These are phyloP conservation scores for Chloropsis hardwickii DNA, from an alignment of 2,113 vertebrate species.

Conservation along the genomic window DNA sequence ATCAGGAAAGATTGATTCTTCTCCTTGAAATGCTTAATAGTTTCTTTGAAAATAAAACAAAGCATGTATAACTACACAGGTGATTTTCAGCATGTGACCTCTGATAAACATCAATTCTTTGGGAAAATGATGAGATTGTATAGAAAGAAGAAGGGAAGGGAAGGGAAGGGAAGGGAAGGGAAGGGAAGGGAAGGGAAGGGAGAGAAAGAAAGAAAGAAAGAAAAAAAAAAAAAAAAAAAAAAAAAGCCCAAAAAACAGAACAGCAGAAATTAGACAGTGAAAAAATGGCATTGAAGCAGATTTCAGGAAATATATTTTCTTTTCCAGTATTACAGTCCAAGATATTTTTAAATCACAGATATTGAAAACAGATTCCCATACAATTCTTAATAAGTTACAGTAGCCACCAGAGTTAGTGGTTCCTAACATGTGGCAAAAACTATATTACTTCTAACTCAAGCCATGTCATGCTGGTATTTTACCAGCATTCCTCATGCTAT, in stretches of 20 bases:
- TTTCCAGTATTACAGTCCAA: slow-evolving; percentile 27
- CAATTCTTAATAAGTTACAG: slow-evolving; percentile 53
- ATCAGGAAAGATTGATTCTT: background rate
- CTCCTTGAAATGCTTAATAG: background rate
- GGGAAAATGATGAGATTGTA: background rate
- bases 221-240: no score
- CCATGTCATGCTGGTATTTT: slow-evolving; percentile 37
- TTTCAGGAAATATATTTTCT: slow-evolving; percentile 38
- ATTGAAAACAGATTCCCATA: slow-evolving; percentile 55
- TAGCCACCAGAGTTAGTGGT: slow-evolving; percentile 26
- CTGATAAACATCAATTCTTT: background rate
- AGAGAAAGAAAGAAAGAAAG: no score
- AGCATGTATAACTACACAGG: background rate
- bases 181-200: no score
- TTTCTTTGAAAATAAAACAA: background rate
- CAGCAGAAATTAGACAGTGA: background rate
- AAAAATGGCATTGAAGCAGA: background rate
- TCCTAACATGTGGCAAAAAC: slow-evolving; percentile 49
- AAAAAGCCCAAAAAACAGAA: background rate
- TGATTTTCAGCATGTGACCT: background rate
- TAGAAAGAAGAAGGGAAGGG: background rate
- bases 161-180: rapidly evolving
- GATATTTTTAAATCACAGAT: slow-evolving; percentile 56
- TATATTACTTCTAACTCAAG: slow-evolving; percentile 41
- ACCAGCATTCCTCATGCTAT: slow-evolving; percentile 48